Percentiles rank a stretch among this genome's conserved stretches.
Evolutionary conservation across 2,113 vertebrate genomes (phyloP).

Genomic region (Rhizomys pruinosus): DNA sequence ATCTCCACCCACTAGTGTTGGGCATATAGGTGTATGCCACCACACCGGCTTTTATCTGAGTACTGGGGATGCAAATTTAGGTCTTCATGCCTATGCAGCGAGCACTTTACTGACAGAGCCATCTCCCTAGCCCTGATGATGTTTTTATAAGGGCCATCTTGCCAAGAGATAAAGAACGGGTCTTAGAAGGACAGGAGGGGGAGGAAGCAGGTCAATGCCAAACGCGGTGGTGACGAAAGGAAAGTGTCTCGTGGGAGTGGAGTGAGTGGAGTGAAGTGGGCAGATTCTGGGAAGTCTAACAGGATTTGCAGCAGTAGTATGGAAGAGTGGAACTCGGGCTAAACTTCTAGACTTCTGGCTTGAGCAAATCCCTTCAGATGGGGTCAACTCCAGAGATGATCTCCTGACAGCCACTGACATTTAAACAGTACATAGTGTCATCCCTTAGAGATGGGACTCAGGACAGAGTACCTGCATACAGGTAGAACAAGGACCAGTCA

Average conservation of each 20-base stretch:
- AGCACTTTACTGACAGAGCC: too few species aligned
- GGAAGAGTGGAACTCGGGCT: neutral
- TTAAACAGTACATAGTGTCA: neutral
- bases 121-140: too few species aligned
- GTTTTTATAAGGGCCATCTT: neutral
- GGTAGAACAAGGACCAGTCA: too few species aligned
- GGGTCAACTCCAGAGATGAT: neutral
- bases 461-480: neutral
- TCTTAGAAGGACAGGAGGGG: too few species aligned
- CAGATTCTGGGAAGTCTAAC: fast-evolving
- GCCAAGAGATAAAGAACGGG: neutral
- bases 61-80: too few species aligned
- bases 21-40: too few species aligned
- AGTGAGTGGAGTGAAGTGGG: neutral
- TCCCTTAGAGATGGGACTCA: neutral
- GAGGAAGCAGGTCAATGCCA: too few species aligned
- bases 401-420: neutral
- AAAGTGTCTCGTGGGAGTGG: too few species aligned
- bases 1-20: too few species aligned
- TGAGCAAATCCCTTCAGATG: neutral
- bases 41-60: too few species aligned
- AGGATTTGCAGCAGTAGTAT: neutral
- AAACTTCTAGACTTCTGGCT: neutral
- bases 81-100: too few species aligned
- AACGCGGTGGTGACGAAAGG: too few species aligned